These are phyloP conservation scores for Paragorgia papillata DNA, from an alignment of 92 coral and sea anemone species.

Conservation along the genomic window DNA sequence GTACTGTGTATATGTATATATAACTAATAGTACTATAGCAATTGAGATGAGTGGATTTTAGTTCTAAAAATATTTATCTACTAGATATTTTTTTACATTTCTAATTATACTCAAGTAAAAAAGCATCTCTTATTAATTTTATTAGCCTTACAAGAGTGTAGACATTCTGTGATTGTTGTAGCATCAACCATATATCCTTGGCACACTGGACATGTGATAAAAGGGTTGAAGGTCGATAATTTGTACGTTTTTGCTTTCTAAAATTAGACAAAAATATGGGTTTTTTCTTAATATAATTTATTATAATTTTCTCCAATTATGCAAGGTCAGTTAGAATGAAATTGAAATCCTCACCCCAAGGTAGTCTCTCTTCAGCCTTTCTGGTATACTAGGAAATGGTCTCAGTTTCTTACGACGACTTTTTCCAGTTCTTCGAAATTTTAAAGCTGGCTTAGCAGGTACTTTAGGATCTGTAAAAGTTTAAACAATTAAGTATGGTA, in stretches of 20 bases:
- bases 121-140: no score
- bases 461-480: background rate
- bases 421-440: background rate
- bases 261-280: no score
- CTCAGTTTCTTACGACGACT: background rate
- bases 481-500: background rate
- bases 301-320: background rate
- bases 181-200: slow-evolving; percentile 90
- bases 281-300: slow-evolving; percentile 1
- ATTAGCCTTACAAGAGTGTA: slow-evolving; percentile 96
- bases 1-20: no score
- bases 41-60: no score
- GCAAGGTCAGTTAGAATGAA: no score
- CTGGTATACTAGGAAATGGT: slow-evolving; percentile 20
- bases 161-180: slow-evolving; percentile 91
- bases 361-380: slow-evolving; percentile 14
- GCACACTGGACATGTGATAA: slow-evolving; percentile 81
- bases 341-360: slow-evolving; percentile 6
- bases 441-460: background rate
- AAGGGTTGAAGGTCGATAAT: slow-evolving; percentile 69
- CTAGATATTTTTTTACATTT: no score
- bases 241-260: slow-evolving; percentile 75
- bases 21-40: no score
- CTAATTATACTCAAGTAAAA: no score
- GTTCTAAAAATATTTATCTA: no score